Base-by-base conservation (phyloP, 2,888 invertebrate species). In the Malthinus seriepunctatus region DNA sequence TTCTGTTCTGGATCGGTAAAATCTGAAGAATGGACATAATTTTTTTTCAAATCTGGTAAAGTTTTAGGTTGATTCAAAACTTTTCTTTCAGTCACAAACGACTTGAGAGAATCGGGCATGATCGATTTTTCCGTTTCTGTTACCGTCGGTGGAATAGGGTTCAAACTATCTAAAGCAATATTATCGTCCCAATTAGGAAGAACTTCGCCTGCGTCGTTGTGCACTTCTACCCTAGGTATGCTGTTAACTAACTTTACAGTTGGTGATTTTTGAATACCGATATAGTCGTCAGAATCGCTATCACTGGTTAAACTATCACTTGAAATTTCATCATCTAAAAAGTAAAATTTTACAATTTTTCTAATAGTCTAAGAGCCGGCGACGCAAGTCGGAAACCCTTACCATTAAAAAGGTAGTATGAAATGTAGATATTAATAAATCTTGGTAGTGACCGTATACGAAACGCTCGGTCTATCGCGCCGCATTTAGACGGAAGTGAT, bases 181-280 rank as follows among this genome's bases (percentile, higher is more conserved):
- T 69, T 66, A 35, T 69, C 67, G 10, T 45, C 48, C 10, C 58
- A 57, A 45, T 62, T 60, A 33, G 62, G 56, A 8, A 69, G 44
- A 11, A 66, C 54, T 48, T 64, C 63, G 8, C 67, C 67, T 23
- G 60, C 44, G 47, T 73, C 70, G 53, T 71, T 71, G 71, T 89
- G 89, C 8, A 91, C 86, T 76, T 90, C 89, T 0, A 91, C 78
- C 51, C 89, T 81, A 0, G 91, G 91, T 11, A 70, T 70, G 15
- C 63, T 64, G 8, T 51, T 62, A 32, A 62, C 63, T 11, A 63
- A 58, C 33, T 64, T 62, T 15, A 67, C 63, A 35, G 67, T 68
- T 31, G 70, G 67, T 1, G 67, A 65, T 15, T 68, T 69, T 32
- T 69, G 66, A 5, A 66, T 64, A 10, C 70, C 71, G 37, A 76